A percentile compares a stretch with the other conserved stretches of the same genome.
These are phyloP conservation scores for Dasysyrphus albostriatus DNA, from an alignment of 2,888 invertebrate species.

Conservation along the genomic window DNA sequence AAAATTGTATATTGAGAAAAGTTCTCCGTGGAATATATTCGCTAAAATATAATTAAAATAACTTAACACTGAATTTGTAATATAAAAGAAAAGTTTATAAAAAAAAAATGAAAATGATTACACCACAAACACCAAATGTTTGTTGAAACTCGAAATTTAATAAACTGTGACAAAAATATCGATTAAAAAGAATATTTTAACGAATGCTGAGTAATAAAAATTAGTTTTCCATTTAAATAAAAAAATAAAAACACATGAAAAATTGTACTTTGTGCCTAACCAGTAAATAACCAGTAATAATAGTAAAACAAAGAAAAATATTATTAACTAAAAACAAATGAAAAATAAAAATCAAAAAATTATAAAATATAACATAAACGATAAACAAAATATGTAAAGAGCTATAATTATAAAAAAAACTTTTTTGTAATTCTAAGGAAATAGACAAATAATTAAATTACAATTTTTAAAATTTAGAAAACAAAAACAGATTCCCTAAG, in stretches of 20 bases:
- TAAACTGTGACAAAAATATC: conserved; percentile 41
- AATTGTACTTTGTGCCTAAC: conserved; percentile 82
- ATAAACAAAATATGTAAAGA: conserved; percentile 33
- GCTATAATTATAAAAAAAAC: conserved; percentile 38
- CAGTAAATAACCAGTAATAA: conserved; percentile 78
- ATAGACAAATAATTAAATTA: conserved; percentile 75
- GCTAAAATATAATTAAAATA: no score
- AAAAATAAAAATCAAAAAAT: conserved; percentile 32
- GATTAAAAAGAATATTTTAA: conserved; percentile 24
- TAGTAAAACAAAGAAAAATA: conserved; percentile 75
- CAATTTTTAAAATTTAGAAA: conserved; percentile 48
- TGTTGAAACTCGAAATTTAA: conserved; percentile 13
- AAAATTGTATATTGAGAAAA: no score
- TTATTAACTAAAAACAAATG: conserved; percentile 74
- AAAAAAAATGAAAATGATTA: conserved; percentile 13
- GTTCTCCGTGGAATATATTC: no score
- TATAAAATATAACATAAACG: conserved; percentile 42
- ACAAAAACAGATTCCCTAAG: conserved; percentile 6
- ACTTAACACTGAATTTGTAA: no score
- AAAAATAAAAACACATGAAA: conserved; percentile 63
- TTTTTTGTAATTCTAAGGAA: conserved; percentile 68
- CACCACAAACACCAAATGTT: conserved; percentile 1
- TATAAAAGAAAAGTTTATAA: background rate
- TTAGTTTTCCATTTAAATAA: conserved; percentile 65
- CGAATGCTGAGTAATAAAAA: conserved; percentile 44